phyloP scores from a whole-genome alignment of 1,140 invertebrate species.

The Aleiodes sp. region DNA sequence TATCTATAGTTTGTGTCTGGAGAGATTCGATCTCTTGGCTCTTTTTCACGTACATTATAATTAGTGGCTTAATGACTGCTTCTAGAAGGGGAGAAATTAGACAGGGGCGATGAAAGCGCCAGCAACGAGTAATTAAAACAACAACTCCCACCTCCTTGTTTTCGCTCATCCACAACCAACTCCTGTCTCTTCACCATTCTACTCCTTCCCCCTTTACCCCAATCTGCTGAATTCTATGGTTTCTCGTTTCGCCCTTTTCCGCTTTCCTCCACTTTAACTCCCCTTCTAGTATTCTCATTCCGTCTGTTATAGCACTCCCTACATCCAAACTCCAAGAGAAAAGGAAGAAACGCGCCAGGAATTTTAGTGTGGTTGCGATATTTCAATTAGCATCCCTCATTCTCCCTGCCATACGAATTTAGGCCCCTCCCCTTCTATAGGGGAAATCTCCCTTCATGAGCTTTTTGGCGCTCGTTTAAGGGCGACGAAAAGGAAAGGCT shows the following conservation, averaged over 20 bases:
- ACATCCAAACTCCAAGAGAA: too few species aligned
- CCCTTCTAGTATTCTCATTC: too few species aligned
- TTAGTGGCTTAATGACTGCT: slow-evolving; percentile 65
- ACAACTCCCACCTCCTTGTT: slow-evolving; percentile 48
- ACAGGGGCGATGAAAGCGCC: too few species aligned
- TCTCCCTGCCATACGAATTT: slow-evolving; percentile 27
- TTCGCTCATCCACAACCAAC: background rate
- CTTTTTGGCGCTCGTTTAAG: slow-evolving; percentile 22
- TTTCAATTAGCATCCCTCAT: slow-evolving; percentile 66
- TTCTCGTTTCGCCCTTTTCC: slow-evolving; percentile 17
- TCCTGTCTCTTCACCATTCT: background rate
- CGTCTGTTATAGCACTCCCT: too few species aligned
- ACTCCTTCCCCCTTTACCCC: background rate
- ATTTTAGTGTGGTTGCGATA: slow-evolving; percentile 61
- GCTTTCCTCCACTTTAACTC: slow-evolving; percentile 8
- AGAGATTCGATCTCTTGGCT: slow-evolving; percentile 19
- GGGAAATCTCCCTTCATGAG: background rate
- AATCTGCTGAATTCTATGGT: background rate
- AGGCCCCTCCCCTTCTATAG: background rate
- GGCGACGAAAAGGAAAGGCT: slow-evolving; percentile 21
- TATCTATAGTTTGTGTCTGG: slow-evolving; percentile 23
- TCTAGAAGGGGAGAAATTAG: slow-evolving; percentile 41
- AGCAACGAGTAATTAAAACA: too few species aligned
- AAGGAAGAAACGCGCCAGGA: slow-evolving; percentile 53
- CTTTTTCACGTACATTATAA: slow-evolving; percentile 61